These are phyloP conservation scores for Augochlora pura DNA, from an alignment of 1,140 invertebrate genomes.

Conservation along the genomic window DNA sequence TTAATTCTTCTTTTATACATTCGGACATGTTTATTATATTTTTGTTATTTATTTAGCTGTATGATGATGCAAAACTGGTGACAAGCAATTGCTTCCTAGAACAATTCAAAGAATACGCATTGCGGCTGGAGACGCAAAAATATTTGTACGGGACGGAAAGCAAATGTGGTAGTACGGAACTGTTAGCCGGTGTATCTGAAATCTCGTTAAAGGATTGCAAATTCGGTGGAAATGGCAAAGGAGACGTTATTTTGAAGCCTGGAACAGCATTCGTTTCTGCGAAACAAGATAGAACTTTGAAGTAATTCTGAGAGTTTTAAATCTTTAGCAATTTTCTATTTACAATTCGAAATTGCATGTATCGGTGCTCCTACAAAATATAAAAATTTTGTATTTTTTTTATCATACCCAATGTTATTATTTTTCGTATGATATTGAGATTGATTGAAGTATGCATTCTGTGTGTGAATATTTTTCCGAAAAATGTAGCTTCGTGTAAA, in stretches of 20 bases:
- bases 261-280: slow-evolving; percentile 41
- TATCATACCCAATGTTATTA: background rate
- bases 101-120: slow-evolving; percentile 72
- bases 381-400: slow-evolving; percentile 32
- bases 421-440: too few relatives aligned
- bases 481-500: too few relatives aligned
- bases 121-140: slow-evolving; percentile 73
- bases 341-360: slow-evolving; percentile 24
- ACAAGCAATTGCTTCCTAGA: slow-evolving; percentile 67
- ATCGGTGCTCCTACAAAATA: slow-evolving; percentile 19
- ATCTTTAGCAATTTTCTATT: background rate
- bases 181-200: slow-evolving; percentile 65
- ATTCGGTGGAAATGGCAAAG: slow-evolving; percentile 69
- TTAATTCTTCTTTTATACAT: background rate
- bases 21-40: slow-evolving; percentile 10
- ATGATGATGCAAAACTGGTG: slow-evolving; percentile 65
- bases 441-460: too few relatives aligned
- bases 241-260: slow-evolving; percentile 67
- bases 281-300: slow-evolving; percentile 60
- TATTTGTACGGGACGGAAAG: slow-evolving; percentile 53
- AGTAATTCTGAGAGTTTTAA: slow-evolving; percentile 7
- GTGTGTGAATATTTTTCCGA: too few relatives aligned
- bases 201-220: slow-evolving; percentile 69
- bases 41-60: slow-evolving; percentile 40
- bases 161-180: slow-evolving; percentile 63